These are phyloP conservation scores for Patella depressa DNA, from an alignment of 2,888 invertebrate species.

Conservation along the genomic window DNA sequence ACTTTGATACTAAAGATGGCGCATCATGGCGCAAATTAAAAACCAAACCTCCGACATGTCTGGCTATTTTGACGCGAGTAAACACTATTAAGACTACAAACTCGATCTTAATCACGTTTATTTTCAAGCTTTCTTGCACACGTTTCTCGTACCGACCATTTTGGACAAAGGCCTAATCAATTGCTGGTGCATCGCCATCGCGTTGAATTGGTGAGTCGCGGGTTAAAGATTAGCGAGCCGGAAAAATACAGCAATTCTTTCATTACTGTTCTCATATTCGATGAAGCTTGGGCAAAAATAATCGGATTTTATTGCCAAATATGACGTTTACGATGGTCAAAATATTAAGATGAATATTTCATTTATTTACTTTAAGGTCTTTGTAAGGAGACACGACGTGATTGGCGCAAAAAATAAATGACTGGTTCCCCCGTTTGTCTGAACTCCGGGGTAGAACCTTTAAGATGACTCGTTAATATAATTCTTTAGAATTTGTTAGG, in stretches of 20 bases:
- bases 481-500: background rate
- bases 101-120: conserved; percentile 50
- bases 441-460: background rate
- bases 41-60: conserved; percentile 17
- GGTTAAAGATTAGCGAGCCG: conserved; percentile 30
- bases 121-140: conserved; percentile 43
- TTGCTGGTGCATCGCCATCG: conserved; percentile 42
- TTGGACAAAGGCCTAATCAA: conserved; percentile 45
- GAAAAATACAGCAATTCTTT: conserved; percentile 34
- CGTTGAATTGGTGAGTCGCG: conserved; percentile 33
- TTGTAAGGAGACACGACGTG: background rate
- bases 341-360: background rate
- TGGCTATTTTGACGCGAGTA: conserved; percentile 42
- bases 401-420: conserved; percentile 13
- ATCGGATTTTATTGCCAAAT: conserved; percentile 9
- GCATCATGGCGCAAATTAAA: conserved; percentile 58
- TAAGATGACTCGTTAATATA: background rate
- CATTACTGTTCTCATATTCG: conserved; percentile 23
- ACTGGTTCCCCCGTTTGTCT: background rate
- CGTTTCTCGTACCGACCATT: conserved; percentile 29
- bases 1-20: conserved; percentile 43
- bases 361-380: conserved; percentile 1
- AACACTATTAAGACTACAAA: conserved; percentile 47
- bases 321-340: conserved; percentile 2
- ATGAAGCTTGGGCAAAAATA: conserved; percentile 7